Base-by-base conservation (phyloP, 1,140 invertebrate species). In the Daktulosphaira vitifoliae region DNA sequence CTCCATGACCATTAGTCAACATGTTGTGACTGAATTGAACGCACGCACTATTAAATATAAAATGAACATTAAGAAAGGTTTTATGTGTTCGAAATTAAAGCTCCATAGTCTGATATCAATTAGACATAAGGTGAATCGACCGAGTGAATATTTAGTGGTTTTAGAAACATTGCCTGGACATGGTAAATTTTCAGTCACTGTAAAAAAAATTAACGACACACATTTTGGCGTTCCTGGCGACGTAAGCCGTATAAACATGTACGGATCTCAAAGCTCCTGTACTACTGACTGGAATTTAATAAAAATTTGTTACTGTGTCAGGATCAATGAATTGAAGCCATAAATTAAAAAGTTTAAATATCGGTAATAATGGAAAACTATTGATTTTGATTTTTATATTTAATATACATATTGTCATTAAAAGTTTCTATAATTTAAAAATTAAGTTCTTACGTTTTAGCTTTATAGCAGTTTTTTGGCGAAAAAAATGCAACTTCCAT, bases 231-330 rank as follows among this genome's bases (percentile, higher is more conserved):
- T 84, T 0, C 79, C 81, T 0, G 86, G 86, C 1, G 81, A 82
- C 2, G 79, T 90, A 22, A 90, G 88, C 71, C 78, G 89, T 23
- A 78, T 90, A n/a, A 91, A 91, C 73, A 71, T 85, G n/a, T 91
- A 90, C 69, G 86, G 85, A 5, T 81, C 81, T 65, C 87, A 90
- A 73, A 89, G 88, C 74, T 77, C 77, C 68, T 92, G 89, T 71
- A 80, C 91, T 23, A 78, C 83, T 54, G 81, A 89, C 70, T 85
- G 83, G 69, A 78, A 81, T 69, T 76, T 90, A 25, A 86, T 89
- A 71, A 78, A 89, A 56, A 89, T 88, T 74, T 89, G 88, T 76
- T 89, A 82, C 72, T 89, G 88, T 70, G 38, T 68, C n/a, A n/a
- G n/a, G n/a, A n/a, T n/a, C n/a, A n/a, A n/a, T n/a, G n/a, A n/a